A percentile compares a stretch with the other conserved stretches of the same genome.
Conservation (phyloP, 2,888 invertebrate species). For the Drosophila hamatofila region DNA sequence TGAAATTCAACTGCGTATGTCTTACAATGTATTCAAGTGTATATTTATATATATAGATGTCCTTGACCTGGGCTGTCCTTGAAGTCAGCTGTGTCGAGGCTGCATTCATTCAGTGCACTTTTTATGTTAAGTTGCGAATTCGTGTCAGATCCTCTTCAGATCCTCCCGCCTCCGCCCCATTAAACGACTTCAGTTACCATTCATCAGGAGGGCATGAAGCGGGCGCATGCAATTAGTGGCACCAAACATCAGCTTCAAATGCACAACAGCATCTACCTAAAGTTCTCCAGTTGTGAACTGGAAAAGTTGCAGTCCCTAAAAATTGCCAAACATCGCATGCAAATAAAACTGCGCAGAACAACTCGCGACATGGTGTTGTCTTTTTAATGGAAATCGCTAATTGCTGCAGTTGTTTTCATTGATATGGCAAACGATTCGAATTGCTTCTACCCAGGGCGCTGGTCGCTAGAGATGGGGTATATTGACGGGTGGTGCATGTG, state of each 20-base stretch:
- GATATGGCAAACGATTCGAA: constrained; percentile 4
- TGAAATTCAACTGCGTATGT: constrained; percentile 30
- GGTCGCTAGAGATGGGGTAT: background rate
- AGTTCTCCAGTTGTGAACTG: background rate
- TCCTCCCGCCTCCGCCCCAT: background rate
- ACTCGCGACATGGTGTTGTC: background rate
- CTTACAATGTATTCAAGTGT: constrained; percentile 10
- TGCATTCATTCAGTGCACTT: constrained; percentile 12
- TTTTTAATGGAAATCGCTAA: constrained; percentile 4
- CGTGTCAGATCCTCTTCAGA: constrained; percentile 4
- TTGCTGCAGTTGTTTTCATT: constrained; percentile 17
- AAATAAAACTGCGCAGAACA: background rate
- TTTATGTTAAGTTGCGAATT: constrained; percentile 21
- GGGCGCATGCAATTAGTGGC: constrained; percentile 16
- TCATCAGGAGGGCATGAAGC: too few species aligned
- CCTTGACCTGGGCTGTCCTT: constrained; percentile 35
- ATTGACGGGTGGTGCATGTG: background rate
- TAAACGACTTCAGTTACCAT: background rate
- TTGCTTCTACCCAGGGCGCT: background rate
- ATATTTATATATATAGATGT: constrained; percentile 2
- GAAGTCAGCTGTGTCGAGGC: constrained; percentile 17
- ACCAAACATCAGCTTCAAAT: background rate
- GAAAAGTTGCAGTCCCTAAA: background rate
- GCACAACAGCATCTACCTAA: background rate
- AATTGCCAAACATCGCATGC: background rate